Base-by-base conservation (phyloP, 1,140 invertebrate species). In the Caligus rogercresseyi region DNA sequence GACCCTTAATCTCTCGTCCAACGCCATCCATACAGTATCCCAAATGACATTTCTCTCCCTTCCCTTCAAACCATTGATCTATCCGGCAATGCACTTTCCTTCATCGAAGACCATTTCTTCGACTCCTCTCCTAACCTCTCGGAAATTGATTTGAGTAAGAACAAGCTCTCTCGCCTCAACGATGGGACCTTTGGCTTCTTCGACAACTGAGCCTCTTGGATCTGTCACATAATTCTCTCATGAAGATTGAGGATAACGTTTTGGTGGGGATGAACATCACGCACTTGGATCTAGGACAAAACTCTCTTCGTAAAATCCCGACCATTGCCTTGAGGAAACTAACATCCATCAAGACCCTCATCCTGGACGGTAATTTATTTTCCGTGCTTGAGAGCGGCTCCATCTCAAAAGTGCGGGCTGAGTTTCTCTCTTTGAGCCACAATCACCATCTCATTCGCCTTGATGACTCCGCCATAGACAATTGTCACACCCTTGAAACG, bases 221-320 rank as follows among this genome's bases (percentile, higher is more conserved):
- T 26, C 52, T 63, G 2, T 54, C 43, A 13, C 20, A 56, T 19
- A 63, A 63, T 26, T 55, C 21, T 18, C 25, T 63, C 18, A 63
- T 63, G 61, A 53, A 55, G 18, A 63, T 63, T 25, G 61, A 63
- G 16, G 61, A 63, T 16, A 63, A 63, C 16, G 53, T 53, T 16
- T 63, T 63, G 1, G 23, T 63, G 1, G 61, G 61, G 16, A 63
- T 63, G 23, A 63, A 63, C 21, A 55, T 63, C 19, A 63, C 52
- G 14, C 53, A 63, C 20, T 25, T 63, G 15, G 61, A 63, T 26
- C 24, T 63, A 16, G 53, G 61, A 7, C 52, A 57, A 19, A 63
- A 63, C 24, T 55, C 52, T 24, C 57, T 63, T n/a, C 16, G 53
- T n/a, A 56, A 55, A 25, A 56, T 59, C 15, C 60, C 60, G 16